Conservation (phyloP, 2,113 vertebrate species). For the Ardeotis arabs region DNA sequence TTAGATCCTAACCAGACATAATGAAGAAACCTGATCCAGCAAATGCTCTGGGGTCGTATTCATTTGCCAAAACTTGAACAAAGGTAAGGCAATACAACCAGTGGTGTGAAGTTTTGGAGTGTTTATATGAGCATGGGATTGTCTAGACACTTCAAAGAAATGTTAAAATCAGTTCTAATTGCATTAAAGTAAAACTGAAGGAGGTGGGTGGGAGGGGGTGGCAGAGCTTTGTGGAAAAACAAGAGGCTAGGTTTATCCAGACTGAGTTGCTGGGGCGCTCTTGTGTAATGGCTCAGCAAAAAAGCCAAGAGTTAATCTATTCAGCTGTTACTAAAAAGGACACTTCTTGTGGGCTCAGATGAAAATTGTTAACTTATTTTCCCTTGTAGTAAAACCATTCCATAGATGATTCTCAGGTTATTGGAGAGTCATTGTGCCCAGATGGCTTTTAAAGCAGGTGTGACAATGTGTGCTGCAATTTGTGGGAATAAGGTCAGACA, state of each 20-base stretch:
- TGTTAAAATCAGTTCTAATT: slow-evolving; percentile 16
- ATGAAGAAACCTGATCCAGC: slow-evolving; percentile 16
- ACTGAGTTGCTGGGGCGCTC: background rate
- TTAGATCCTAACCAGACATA: slow-evolving; percentile 30
- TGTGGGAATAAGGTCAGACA: slow-evolving; percentile 18
- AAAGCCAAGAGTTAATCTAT: background rate
- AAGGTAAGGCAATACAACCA: slow-evolving; percentile 37
- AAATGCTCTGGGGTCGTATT: background rate
- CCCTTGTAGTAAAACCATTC: background rate
- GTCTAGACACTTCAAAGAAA: slow-evolving; percentile 30
- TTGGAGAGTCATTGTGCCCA: background rate
- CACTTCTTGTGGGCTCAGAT: background rate
- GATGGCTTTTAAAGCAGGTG: slow-evolving; percentile 35
- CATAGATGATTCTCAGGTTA: background rate
- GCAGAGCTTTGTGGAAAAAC: background rate
- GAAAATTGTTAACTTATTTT: background rate
- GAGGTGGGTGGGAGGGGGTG: background rate
- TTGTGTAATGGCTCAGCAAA: background rate
- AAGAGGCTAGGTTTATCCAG: background rate
- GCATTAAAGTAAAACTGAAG: background rate
- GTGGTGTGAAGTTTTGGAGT: background rate
- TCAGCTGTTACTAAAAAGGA: background rate
- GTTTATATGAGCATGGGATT: background rate
- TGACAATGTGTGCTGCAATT: background rate
- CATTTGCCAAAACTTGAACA: slow-evolving; percentile 41